These are phyloP conservation scores for Masnerella sp. DNA, from an alignment of 2,888 invertebrate species.

Conservation along the genomic window DNA sequence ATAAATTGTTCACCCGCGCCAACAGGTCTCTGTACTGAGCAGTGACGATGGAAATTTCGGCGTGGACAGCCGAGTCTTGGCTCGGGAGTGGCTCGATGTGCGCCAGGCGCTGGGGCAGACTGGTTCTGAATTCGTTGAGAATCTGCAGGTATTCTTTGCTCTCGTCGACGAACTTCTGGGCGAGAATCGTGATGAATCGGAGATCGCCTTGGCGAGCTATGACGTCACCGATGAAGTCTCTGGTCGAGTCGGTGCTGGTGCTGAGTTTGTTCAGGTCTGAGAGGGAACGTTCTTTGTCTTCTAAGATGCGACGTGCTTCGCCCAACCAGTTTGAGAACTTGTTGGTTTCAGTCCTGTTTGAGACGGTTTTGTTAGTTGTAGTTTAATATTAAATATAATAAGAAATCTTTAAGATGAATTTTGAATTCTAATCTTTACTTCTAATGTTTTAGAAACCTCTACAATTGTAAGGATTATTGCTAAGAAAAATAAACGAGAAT, in stretches of 20 bases:
- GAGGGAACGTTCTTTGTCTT: conserved; percentile 90
- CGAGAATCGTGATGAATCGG: conserved; percentile 96
- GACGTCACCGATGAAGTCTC: conserved; percentile 94
- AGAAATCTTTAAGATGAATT: neutral
- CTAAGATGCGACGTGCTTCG: conserved; percentile 86
- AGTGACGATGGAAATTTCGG: conserved; percentile 87
- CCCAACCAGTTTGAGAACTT: conserved; percentile 92
- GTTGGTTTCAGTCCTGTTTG: conserved; percentile 85
- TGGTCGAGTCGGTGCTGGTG: conserved; percentile 87
- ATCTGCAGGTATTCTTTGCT: conserved; percentile 92
- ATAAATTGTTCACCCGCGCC: conserved; percentile 88
- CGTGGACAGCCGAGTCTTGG: conserved; percentile 86
- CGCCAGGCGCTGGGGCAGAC: conserved; percentile 88
- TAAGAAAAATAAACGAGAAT: too few species aligned
- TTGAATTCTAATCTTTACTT: too few species aligned
- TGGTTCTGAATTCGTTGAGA: conserved; percentile 92
- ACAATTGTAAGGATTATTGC: too few species aligned
- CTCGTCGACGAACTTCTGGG: conserved; percentile 97
- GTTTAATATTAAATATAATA: neutral
- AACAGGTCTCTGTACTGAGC: conserved; percentile 90
- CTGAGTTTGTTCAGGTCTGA: conserved; percentile 86
- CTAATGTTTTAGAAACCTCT: too few species aligned
- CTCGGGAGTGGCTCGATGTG: conserved; percentile 86
- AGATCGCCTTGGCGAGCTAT: conserved; percentile 97
- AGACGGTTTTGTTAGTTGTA: too few species aligned